Evolutionary conservation across 2,113 vertebrate species (phyloP).

Genomic region (Burhinus bistriatus): DNA sequence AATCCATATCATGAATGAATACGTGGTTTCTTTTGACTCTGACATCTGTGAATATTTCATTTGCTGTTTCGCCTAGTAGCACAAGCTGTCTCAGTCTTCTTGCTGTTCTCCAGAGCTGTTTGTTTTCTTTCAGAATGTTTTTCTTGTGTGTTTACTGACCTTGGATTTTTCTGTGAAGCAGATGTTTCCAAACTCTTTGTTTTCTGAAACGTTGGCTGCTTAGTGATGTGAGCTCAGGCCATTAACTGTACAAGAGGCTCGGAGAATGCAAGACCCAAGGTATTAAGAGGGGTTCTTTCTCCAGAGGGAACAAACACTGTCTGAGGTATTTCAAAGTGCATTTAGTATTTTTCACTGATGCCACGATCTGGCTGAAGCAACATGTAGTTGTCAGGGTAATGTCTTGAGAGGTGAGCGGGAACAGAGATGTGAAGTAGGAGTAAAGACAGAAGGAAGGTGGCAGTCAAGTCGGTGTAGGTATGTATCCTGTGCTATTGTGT

Average conservation of each 20-base stretch:
- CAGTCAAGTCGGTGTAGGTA: rapidly evolving
- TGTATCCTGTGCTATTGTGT: background rate
- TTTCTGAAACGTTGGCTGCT: background rate
- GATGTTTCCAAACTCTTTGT: background rate
- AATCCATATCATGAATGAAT: background rate
- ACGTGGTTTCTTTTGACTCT: background rate
- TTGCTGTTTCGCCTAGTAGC: background rate
- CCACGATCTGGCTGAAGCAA: background rate
- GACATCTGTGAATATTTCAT: background rate
- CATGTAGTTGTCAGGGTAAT: background rate
- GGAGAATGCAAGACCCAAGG: background rate
- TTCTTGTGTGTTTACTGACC: background rate
- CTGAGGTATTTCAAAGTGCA: background rate
- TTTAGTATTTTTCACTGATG: background rate
- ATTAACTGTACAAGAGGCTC: background rate
- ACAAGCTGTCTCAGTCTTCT: background rate
- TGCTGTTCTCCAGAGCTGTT: background rate
- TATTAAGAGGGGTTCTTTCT: background rate
- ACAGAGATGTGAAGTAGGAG: background rate
- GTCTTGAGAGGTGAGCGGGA: background rate
- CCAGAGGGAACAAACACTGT: background rate
- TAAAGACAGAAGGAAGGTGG: background rate
- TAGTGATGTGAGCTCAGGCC: background rate
- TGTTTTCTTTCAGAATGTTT: background rate
- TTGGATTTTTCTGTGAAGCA: background rate